These are phyloP conservation scores for Paedocypris sp. DNA, from an alignment of 2,113 vertebrate genomes.

Conservation along the genomic window DNA sequence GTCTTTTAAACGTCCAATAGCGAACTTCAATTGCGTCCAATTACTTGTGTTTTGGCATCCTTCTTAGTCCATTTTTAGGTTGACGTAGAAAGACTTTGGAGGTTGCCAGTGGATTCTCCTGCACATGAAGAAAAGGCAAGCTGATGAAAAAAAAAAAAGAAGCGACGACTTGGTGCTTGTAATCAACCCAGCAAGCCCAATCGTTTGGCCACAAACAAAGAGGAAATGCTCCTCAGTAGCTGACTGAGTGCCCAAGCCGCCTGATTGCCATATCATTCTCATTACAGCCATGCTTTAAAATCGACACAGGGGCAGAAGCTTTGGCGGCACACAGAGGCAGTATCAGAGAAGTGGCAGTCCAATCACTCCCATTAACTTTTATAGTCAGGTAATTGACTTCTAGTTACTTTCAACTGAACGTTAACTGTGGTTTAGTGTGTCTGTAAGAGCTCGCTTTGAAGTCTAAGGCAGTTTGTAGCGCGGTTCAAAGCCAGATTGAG, in stretches of 20 bases:
- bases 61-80: too few relatives aligned
- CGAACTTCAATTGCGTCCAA: too few relatives aligned
- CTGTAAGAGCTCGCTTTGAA: constrained; percentile 41
- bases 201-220: constrained; percentile 10
- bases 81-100: constrained; percentile 23
- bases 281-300: constrained; percentile 28
- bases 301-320: constrained; percentile 20
- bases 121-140: not conserved
- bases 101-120: too few relatives aligned
- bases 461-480: constrained; percentile 30
- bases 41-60: too few relatives aligned
- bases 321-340: not conserved
- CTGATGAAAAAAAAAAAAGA: constrained; percentile 13
- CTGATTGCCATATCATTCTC: constrained; percentile 26
- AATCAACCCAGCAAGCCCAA: constrained; percentile 19
- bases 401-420: constrained; percentile 42
- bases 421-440: constrained; percentile 36
- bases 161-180: not conserved
- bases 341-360: constrained; percentile 28
- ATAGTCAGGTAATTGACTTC: constrained; percentile 47
- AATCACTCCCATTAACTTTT: constrained; percentile 46
- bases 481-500: constrained; percentile 36
- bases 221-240: not conserved
- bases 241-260: constrained; percentile 15
- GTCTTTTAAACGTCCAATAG: too few relatives aligned